These are phyloP conservation scores for Pimephales promelas DNA, from an alignment of 2,113 vertebrate genomes.

Conservation along the genomic window DNA sequence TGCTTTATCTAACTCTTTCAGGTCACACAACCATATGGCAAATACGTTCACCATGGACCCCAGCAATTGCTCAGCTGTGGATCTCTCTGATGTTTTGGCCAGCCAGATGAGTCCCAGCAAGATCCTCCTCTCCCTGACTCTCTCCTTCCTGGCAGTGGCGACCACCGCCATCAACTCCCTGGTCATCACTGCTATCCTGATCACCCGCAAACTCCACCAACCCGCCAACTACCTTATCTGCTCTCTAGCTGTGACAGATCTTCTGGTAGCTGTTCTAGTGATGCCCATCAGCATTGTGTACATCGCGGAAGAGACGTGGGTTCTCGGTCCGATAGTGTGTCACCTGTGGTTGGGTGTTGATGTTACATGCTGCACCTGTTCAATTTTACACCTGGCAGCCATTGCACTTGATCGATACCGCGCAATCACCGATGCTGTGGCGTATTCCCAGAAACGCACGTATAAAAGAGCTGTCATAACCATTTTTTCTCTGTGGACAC, in stretches of 20 bases:
- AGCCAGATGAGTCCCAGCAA: constrained; percentile 59
- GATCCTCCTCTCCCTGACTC: constrained; percentile 80
- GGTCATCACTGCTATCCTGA: constrained; percentile 85
- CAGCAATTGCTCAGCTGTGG: constrained; percentile 40
- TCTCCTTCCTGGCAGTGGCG: constrained; percentile 81
- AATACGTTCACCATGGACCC: constrained; percentile 35
- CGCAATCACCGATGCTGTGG: constrained; percentile 85
- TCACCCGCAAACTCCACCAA: constrained; percentile 85
- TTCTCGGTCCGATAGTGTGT: constrained; percentile 83
- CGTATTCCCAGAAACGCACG: constrained; percentile 84
- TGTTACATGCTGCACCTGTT: constrained; percentile 85
- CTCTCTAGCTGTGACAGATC: constrained; percentile 87
- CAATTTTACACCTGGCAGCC: constrained; percentile 84
- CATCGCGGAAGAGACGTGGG: constrained; percentile 83
- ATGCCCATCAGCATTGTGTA: constrained; percentile 89
- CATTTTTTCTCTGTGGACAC: constrained; percentile 82
- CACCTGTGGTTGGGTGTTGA: constrained; percentile 86
- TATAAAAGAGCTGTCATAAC: constrained; percentile 80
- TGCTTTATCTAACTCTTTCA: constrained; percentile 3
- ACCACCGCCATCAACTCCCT: constrained; percentile 86
- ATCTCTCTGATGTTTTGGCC: constrained; percentile 18
- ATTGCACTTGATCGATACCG: constrained; percentile 86
- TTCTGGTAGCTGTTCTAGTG: constrained; percentile 84
- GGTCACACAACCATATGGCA: not conserved
- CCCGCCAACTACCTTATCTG: constrained; percentile 88